Evolutionary conservation across 2,797 vertebrate genomes (phyloP).

Genomic region (Scolopax bukidnonensis): DNA sequence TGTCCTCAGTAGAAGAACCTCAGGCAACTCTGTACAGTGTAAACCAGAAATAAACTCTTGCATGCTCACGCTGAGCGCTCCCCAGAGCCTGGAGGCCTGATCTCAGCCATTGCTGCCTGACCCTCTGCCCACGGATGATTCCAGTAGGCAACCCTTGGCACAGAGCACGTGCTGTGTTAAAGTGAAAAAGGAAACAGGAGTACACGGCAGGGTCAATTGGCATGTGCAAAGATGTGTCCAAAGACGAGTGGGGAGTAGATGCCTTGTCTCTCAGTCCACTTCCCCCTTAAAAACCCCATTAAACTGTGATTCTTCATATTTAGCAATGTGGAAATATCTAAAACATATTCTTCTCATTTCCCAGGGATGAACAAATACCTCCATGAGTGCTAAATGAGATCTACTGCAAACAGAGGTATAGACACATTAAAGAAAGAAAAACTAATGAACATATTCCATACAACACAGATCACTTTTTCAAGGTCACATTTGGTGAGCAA

Average conservation of each 20-base stretch:
- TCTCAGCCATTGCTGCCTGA: not conserved
- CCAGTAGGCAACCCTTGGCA: not conserved
- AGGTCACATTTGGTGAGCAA: not conserved
- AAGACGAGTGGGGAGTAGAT: not conserved
- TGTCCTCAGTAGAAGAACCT: not conserved
- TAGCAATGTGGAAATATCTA: not conserved
- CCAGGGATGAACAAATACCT: slow-evolving; percentile 16
- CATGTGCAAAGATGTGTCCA: accelerated
- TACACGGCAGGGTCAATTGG: accelerated
- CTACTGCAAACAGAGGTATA: not conserved
- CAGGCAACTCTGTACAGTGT: not conserved
- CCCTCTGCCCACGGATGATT: not conserved
- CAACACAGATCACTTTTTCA: not conserved
- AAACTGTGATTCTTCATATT: not conserved
- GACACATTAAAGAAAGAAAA: not conserved
- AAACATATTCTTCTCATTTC: not conserved
- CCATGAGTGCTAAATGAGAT: not conserved
- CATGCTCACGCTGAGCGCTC: accelerated
- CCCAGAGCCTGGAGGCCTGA: not conserved
- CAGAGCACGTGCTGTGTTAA: accelerated
- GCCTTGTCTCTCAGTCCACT: not conserved
- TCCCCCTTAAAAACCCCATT: not conserved
- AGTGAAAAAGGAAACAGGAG: not conserved
- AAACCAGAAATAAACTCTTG: not conserved
- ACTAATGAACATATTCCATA: not conserved